Percentiles rank a stretch among this genome's conserved stretches.
phyloP scores from a whole-genome alignment of 2,113 vertebrate genomes.

The Chaenocephalus aceratus region DNA sequence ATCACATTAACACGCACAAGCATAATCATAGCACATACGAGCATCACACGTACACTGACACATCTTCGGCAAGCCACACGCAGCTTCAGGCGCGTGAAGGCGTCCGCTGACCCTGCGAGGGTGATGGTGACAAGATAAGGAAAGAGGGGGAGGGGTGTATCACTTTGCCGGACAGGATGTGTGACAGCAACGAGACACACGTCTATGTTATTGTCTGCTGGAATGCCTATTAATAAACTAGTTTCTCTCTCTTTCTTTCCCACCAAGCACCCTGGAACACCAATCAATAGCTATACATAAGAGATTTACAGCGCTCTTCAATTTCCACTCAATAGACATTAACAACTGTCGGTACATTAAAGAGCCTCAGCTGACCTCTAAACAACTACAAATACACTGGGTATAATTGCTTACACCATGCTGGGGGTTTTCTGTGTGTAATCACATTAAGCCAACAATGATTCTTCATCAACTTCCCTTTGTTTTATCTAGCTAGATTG shows the following conservation, averaged over 20 bases:
- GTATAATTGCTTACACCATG: conserved; percentile 41
- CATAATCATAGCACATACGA: not conserved
- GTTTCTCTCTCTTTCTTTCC: not conserved
- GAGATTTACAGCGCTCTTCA: conserved; percentile 42
- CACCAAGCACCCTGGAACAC: conserved; percentile 22
- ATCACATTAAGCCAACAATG: conserved; percentile 40
- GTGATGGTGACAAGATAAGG: conserved; percentile 50
- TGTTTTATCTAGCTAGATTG: conserved; percentile 47
- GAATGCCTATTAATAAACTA: conserved; percentile 56
- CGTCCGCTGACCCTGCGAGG: conserved; percentile 35
- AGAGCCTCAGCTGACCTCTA: conserved; percentile 51
- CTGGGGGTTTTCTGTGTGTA: conserved; percentile 20
- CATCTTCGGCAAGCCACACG: not conserved
- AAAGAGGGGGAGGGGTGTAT: conserved; percentile 32
- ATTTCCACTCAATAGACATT: conserved; percentile 43
- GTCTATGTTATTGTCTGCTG: conserved; percentile 32
- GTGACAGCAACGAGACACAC: conserved; percentile 40
- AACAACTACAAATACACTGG: conserved; percentile 1
- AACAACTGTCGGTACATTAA: conserved; percentile 40
- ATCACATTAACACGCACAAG: conserved; percentile 7
- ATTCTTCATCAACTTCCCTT: conserved; percentile 23
- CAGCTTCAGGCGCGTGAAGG: conserved; percentile 29
- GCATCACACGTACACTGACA: conserved; percentile 1
- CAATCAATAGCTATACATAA: conserved; percentile 38
- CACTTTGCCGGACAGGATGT: conserved; percentile 38